A percentile compares a stretch with the other conserved stretches of the same genome.
These are phyloP conservation scores for Ormyrus rosae DNA, from an alignment of 2,888 invertebrate genomes.

Conservation along the genomic window DNA sequence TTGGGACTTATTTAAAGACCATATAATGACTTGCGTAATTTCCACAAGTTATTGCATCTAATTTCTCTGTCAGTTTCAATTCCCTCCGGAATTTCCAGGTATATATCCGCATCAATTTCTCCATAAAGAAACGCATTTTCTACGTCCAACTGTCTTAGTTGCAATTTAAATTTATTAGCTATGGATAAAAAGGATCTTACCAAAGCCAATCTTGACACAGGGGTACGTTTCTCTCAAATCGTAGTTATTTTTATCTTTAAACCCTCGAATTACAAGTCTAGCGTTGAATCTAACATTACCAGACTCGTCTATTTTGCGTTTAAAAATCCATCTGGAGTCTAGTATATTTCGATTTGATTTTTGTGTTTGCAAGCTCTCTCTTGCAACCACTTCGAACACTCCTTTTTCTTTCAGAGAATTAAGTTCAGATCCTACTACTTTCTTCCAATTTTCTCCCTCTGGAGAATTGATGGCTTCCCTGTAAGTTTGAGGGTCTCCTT, in stretches of 20 bases:
- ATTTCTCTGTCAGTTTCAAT: background rate
- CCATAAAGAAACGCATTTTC: conserved; percentile 53
- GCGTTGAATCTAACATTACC: too few species aligned
- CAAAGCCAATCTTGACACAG: conserved; percentile 30
- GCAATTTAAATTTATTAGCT: conserved; percentile 45
- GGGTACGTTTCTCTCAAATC: conserved; percentile 48
- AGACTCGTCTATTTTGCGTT: conserved; percentile 19
- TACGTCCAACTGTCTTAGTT: conserved; percentile 48
- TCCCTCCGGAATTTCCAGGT: conserved; percentile 53
- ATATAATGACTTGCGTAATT: conserved; percentile 58
- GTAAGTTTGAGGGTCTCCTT: conserved; percentile 27
- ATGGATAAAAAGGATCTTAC: background rate
- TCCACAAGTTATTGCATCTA: conserved; percentile 34
- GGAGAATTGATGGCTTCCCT: conserved; percentile 28
- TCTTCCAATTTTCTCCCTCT: background rate
- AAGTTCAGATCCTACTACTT: conserved; percentile 4
- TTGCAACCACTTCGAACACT: conserved; percentile 44
- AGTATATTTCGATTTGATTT: conserved; percentile 14
- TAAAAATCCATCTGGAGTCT: conserved; percentile 51
- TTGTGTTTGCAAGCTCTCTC: conserved; percentile 38
- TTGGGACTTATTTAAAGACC: conserved; percentile 55
- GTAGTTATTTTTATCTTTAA: conserved; percentile 40
- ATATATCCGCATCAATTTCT: conserved; percentile 41
- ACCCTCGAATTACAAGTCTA: background rate
- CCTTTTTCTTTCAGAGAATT: conserved; percentile 52